Percentiles rank a stretch among this genome's conserved stretches.
Evolutionary conservation across 92 coral and sea anemone species (phyloP).

Genomic region (Porites divaricata): DNA sequence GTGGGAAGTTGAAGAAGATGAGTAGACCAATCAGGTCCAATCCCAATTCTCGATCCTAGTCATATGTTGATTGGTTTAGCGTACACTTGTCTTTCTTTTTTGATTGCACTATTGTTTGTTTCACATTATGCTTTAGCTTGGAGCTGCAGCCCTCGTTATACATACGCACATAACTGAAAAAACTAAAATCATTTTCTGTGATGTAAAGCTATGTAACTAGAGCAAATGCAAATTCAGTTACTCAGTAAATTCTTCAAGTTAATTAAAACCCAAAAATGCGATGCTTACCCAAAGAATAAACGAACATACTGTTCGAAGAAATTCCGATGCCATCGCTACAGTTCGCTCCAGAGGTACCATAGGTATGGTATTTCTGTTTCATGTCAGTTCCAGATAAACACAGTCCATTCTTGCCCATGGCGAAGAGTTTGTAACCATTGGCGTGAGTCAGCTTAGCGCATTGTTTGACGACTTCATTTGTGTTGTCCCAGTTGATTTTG

Average conservation of each 20-base stretch:
- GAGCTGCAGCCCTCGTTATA: too few species aligned
- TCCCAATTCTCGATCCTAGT: too few species aligned
- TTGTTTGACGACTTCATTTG: conserved; percentile 34
- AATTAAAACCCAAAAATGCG: background rate
- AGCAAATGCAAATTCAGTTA: too few species aligned
- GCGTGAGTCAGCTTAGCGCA: conserved; percentile 48
- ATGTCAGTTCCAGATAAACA: conserved; percentile 30
- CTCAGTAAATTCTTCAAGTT: background rate
- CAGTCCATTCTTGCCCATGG: conserved; percentile 47
- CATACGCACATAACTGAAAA: too few species aligned
- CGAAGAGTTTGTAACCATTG: conserved; percentile 46
- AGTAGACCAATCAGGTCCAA: too few species aligned
- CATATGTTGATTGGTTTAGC: too few species aligned
- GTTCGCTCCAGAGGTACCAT: background rate
- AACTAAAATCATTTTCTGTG: too few species aligned
- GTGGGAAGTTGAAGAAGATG: too few species aligned
- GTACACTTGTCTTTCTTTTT: too few species aligned
- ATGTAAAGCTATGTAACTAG: too few species aligned
- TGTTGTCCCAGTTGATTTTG: conserved; percentile 44
- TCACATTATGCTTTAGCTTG: too few species aligned
- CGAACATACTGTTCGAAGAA: conserved; percentile 28
- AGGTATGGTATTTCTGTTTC: conserved; percentile 8
- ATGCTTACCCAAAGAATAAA: conserved; percentile 62
- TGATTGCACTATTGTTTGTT: too few species aligned
- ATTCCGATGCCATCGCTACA: conserved; percentile 62